Evolutionary conservation across 2,888 invertebrate genomes (phyloP), one percentile per base, ranked within the genome.

Genomic region (Scaptomyza parva): DNA sequence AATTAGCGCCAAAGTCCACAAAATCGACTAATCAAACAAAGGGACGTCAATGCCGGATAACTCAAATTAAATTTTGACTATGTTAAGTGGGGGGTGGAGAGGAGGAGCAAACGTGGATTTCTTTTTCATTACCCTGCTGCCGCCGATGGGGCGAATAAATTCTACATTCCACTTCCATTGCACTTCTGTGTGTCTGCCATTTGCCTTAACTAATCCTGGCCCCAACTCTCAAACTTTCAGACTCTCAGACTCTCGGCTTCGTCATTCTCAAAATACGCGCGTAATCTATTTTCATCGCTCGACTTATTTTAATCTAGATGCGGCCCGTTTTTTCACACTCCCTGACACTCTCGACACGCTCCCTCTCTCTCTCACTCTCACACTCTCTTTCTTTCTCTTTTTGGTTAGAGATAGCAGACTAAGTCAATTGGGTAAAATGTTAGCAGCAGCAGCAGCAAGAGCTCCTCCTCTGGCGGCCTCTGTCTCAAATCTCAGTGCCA

Each of bases 241-340:
- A n/a, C n/a, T n/a, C n/a, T n/a, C n/a, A n/a, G 14, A 48, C 48
- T 48, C 63, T 51, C 61, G 60, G 60, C 77, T 70, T 65, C 30
- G 12, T 12, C 77, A 68, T 71, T 75, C 67, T 72, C 75, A 76
- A 80, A 80, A 80, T 80, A 80, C 80, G 76, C 79, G 79, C 78
- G 76, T 80, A 80, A 80, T 80, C 80, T 78, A 80, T 80, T 80
- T 80, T 80, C 78, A 80, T 80, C 80, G 80, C 80, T 80, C 78
- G 80, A 80, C 80, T 80, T 80, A 80, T 78, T 80, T 80, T 80
- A 80, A 80, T 80, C 78, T 80, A 78, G 70, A 75, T 58, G 57
- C 74, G 61, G 68, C 65, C 64, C 61, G 35, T 4, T 4, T 24
- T 24, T 24, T 24, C 8, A 24, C 7, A 24, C 24, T 35, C 35